Percentiles rank a stretch among this genome's conserved stretches.
phyloP scores from a whole-genome alignment of 2,113 vertebrate genomes.

The Phylloscopus whistleri region DNA sequence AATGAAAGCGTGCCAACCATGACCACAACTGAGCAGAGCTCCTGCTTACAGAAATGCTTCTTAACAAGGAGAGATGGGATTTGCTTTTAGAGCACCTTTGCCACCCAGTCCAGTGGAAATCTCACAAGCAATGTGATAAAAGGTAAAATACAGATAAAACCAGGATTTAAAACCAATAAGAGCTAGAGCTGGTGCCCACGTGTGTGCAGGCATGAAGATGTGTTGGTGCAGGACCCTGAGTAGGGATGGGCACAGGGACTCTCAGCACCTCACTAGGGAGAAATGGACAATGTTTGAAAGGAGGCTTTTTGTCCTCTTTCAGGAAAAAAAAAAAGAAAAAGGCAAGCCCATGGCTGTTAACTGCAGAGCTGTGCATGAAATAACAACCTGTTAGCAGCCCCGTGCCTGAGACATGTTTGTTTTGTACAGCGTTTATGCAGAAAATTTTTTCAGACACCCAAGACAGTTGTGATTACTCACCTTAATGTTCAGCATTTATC shows the following conservation, averaged over 20 bases:
- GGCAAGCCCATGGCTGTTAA: neutral
- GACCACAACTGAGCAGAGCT: neutral
- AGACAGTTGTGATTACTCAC: slow-evolving; percentile 45
- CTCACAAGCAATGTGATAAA: neutral
- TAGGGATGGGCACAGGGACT: neutral
- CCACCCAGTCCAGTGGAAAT: neutral
- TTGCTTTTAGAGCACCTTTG: neutral
- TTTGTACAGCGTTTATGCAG: neutral
- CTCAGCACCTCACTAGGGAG: neutral
- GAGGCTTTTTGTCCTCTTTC: neutral
- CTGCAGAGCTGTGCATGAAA: neutral
- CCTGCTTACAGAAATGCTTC: neutral
- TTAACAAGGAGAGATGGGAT: neutral
- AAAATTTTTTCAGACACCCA: slow-evolving; percentile 10
- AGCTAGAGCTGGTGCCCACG: neutral
- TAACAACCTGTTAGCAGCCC: neutral
- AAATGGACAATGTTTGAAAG: neutral
- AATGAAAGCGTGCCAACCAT: neutral
- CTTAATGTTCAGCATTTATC: slow-evolving; percentile 44
- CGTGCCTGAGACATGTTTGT: neutral
- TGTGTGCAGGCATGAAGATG: too few relatives aligned
- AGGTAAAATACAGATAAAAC: neutral
- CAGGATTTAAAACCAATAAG: neutral
- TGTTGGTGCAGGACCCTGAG: neutral
- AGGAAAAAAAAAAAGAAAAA: neutral